Conservation (phyloP, 1,140 invertebrate genomes). For the Schlechtendalia chinensis region DNA sequence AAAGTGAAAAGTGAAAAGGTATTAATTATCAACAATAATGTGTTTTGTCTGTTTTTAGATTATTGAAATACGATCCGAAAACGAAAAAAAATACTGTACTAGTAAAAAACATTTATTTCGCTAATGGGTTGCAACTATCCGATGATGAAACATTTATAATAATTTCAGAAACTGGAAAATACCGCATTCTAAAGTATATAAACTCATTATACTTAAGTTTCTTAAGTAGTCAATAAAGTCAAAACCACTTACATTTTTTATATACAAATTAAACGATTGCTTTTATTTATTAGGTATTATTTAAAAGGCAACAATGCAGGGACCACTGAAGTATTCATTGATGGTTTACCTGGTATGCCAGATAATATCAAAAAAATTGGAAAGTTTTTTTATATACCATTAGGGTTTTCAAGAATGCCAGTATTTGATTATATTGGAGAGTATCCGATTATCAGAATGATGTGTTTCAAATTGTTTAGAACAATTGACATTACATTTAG, state of each 20-base stretch:
- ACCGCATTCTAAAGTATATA: conserved; percentile 58
- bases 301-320: conserved; percentile 72
- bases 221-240: no score
- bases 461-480: conserved; percentile 60
- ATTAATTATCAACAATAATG: no score
- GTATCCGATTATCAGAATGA: conserved; percentile 64
- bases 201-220: no score
- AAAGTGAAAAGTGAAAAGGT: no score
- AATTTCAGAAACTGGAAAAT: conserved; percentile 65
- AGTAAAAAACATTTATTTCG: conserved; percentile 69
- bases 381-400: conserved; percentile 66
- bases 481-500: conserved; percentile 64
- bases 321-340: conserved; percentile 70
- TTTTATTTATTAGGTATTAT: conserved; percentile 65
- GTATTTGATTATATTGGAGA: conserved; percentile 59
- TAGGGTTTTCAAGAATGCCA: conserved; percentile 60
- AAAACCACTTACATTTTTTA: no score
- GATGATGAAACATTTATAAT: conserved; percentile 73
- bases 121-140: conserved; percentile 78
- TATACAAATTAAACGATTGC: neutral
- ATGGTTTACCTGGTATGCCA: conserved; percentile 75
- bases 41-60: conserved; percentile 58
- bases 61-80: conserved; percentile 66
- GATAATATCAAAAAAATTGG: conserved; percentile 74
- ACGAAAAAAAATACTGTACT: conserved; percentile 67